Percentiles rank a stretch among this genome's conserved stretches.
These are phyloP conservation scores for Chrysina gloriosa DNA, from an alignment of 2,888 invertebrate genomes.

Conservation along the genomic window DNA sequence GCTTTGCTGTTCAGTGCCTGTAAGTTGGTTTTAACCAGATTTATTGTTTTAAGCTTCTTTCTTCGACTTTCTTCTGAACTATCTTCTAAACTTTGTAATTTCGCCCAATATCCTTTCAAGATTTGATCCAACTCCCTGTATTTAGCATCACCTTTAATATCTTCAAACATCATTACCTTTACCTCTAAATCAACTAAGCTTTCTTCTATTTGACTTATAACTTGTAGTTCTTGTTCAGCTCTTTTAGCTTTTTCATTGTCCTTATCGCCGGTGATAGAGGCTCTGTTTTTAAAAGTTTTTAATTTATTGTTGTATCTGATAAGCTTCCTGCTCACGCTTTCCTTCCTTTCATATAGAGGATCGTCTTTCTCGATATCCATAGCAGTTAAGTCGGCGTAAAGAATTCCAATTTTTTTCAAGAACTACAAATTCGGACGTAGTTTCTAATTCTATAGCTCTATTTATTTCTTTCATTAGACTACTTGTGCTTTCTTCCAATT, in stretches of 20 bases:
- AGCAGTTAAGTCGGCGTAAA: slow-evolving; percentile 50
- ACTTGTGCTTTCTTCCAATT: slow-evolving; percentile 44
- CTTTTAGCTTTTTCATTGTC: slow-evolving; percentile 21
- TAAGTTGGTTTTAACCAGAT: slow-evolving; percentile 45
- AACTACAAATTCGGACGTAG: slow-evolving; percentile 45
- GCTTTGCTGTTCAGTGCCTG: slow-evolving; percentile 45
- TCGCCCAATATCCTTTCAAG: slow-evolving; percentile 46
- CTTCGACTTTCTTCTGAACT: slow-evolving; percentile 39
- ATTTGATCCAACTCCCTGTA: slow-evolving; percentile 46
- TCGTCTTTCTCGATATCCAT: slow-evolving; percentile 45
- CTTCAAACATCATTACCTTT: slow-evolving; percentile 46
- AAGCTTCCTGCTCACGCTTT: slow-evolving; percentile 44
- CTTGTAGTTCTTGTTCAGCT: slow-evolving; percentile 17
- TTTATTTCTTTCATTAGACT: slow-evolving; percentile 48
- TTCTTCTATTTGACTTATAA: slow-evolving; percentile 40
- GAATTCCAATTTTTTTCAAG: slow-evolving; percentile 49
- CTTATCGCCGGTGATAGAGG: slow-evolving; percentile 5
- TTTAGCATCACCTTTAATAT: slow-evolving; percentile 42
- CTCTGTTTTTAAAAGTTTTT: slow-evolving; percentile 42
- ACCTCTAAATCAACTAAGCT: slow-evolving; percentile 44
- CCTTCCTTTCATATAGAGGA: slow-evolving; percentile 43
- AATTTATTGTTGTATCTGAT: slow-evolving; percentile 48
- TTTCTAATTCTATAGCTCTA: slow-evolving; percentile 45
- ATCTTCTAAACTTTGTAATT: slow-evolving; percentile 41
- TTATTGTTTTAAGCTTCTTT: slow-evolving; percentile 38